Base-by-base conservation (phyloP, 2,888 invertebrate genomes). In the Amiota minor region DNA sequence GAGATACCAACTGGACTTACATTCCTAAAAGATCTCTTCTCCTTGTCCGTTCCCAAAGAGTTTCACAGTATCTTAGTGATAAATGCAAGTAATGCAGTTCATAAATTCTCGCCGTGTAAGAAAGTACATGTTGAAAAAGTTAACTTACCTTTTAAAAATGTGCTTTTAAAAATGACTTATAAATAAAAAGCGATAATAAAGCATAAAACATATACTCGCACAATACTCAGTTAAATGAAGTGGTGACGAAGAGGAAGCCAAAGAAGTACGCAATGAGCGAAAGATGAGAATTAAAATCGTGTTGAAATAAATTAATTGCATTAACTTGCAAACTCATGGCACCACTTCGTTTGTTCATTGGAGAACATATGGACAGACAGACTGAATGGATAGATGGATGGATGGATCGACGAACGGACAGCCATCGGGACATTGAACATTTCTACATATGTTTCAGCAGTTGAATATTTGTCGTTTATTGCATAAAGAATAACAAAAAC, bases 291-390 rank as follows among this genome's bases (percentile, higher is more conserved):
- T 81, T 83, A 83, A 84, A 83, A 84, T 83, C 83, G 83, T 83
- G 83, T 83, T 83, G 83, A 83, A 84, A 83, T 83, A 83, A 83
- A 83, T 83, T 83, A 83, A 84, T 83, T 83, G 85, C 83, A 85
- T 85, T 84, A 83, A 83, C 83, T 83, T 84, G 83, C 83, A 84
- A 68, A 84, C 82, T 83, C 84, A 83, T 83, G 84, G 18, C n/a
- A 59, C 18, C 59, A 59, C 59, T 59, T 35, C 35, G 35, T 35
- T 35, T 35, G 35, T 35, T 35, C 35, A 35, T 35, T 20, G 59
- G 59, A 59, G 8, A 16, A 20, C 59, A 20, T 16, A 10, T 47
- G 59, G 70, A 70, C 59, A 20, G 6, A 23, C 47, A 12, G 56
- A 18, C 16, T 23, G 67, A 14, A 70, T 20, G 59, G 59, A 18